phyloP scores from a whole-genome alignment of 2,113 vertebrate species.

The Rhizomys pruinosus region DNA sequence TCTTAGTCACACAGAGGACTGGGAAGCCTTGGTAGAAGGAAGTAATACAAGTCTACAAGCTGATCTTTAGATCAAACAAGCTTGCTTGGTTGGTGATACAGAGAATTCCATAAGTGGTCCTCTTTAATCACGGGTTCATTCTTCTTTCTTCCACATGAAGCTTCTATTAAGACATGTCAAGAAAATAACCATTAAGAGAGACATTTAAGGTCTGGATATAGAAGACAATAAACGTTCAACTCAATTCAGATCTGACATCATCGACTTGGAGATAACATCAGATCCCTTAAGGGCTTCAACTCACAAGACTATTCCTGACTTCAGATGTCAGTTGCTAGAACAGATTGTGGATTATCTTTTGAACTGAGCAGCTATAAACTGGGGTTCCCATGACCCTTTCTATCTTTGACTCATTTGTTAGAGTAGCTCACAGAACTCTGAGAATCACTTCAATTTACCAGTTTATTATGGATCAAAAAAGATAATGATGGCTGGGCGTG shows the following conservation, averaged over 20 bases:
- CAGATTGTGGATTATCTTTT: background rate
- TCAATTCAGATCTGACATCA: background rate
- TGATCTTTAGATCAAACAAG: background rate
- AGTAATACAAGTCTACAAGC: background rate
- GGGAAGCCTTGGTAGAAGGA: background rate
- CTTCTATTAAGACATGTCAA: background rate
- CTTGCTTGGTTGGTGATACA: background rate
- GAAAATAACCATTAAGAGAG: background rate
- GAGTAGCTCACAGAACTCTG: background rate
- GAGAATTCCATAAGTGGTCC: background rate
- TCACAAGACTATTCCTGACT: background rate
- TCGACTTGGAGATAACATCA: background rate
- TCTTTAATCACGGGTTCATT: background rate
- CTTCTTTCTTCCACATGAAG: background rate
- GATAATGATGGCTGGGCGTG: no score
- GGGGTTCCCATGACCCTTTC: background rate
- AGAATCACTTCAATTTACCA: background rate
- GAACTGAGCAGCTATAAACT: background rate
- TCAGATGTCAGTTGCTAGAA: background rate
- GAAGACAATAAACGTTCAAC: background rate
- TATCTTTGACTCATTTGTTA: background rate
- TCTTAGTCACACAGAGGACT: background rate
- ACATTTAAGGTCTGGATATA: background rate
- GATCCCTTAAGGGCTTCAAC: background rate
- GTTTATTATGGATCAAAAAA: background rate